Base-by-base conservation (phyloP, 2,113 vertebrate genomes). In the Periophthalmus modestus region DNA sequence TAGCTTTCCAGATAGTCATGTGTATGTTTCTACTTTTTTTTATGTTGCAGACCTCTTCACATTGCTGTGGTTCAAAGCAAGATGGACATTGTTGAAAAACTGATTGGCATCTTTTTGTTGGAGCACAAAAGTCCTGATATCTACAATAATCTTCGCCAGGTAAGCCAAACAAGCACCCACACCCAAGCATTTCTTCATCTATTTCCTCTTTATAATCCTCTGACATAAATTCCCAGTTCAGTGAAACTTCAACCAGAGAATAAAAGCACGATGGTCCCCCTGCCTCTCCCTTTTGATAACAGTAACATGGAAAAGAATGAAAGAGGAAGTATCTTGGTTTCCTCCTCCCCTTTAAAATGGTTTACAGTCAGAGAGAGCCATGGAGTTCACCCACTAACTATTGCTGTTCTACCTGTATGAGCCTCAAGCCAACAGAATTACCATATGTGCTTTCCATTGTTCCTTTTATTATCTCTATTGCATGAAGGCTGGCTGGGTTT, bases 131-230 rank as follows among this genome's bases (percentile, higher is more conserved):
- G 92, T 28, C 80, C 96, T 18, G 95, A 97, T 11, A 87, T 92
- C 65, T 95, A 94, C 87, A 97, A 97, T 87, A 94, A 96, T 87
- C 90, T 97, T 2, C 88, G 94, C 55, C 96, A 97, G 95, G 96
- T 97, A 79, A 93, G 79, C 46, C 61, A 71, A 74, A 55, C 16
- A 19, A 46, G 3, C 3, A 47, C 57, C 68, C 34, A 68, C n/a
- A 75, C 39, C 39, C 39, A 43, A 10, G 0, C 50, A 52, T 19
- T 15, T 4, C 48, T 52, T 52, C 50, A 43, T 43, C 39, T 43
- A 43, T 43, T 10, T 52, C 18, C 48, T 50, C 48, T 16, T 50
- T 50, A 55, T 23, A 2, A 57, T 21, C 4, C 55, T 21, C 7
- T 43, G 39, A 43, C 39, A 43, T 43, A 43, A 43, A 43, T 43